These are phyloP conservation scores for Parnassius orleans DNA, from an alignment of 2,888 invertebrate genomes.

Conservation along the genomic window DNA sequence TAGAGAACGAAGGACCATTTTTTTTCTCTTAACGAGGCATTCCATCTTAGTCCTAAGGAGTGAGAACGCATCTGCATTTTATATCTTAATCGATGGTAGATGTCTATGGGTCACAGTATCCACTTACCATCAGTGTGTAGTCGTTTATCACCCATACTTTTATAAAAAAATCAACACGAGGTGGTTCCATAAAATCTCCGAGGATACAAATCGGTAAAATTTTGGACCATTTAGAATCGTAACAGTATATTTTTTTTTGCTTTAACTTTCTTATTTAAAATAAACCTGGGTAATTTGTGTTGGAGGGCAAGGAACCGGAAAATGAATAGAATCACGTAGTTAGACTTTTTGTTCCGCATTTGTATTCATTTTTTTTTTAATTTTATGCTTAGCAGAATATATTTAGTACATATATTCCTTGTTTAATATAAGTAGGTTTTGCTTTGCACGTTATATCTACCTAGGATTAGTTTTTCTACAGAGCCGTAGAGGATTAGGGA, in stretches of 20 bases:
- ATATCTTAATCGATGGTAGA: too few species aligned
- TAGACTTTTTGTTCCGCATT: slow-evolving; percentile 1
- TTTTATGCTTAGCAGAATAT: background rate
- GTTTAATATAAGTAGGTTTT: background rate
- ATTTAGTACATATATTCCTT: background rate
- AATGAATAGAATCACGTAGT: slow-evolving; percentile 16
- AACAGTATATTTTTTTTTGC: background rate
- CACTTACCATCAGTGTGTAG: too few species aligned
- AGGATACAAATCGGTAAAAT: background rate
- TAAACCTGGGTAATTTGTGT: slow-evolving; percentile 14
- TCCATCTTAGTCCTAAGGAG: too few species aligned
- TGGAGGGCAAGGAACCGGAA: slow-evolving; percentile 22
- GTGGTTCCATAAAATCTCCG: too few species aligned
- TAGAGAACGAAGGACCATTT: too few species aligned
- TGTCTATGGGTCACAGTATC: too few species aligned
- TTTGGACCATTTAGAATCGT: background rate
- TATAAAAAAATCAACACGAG: too few species aligned
- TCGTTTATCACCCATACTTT: too few species aligned
- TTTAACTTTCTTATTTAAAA: slow-evolving; percentile 8
- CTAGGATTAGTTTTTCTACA: too few species aligned
- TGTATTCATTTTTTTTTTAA: slow-evolving; percentile 5
- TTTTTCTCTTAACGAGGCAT: too few species aligned
- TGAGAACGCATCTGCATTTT: too few species aligned
- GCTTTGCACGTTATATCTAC: background rate
- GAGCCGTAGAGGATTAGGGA: too few species aligned